Conservation (phyloP, 2,797 vertebrate species). For the Gambelia wislizenii region DNA sequence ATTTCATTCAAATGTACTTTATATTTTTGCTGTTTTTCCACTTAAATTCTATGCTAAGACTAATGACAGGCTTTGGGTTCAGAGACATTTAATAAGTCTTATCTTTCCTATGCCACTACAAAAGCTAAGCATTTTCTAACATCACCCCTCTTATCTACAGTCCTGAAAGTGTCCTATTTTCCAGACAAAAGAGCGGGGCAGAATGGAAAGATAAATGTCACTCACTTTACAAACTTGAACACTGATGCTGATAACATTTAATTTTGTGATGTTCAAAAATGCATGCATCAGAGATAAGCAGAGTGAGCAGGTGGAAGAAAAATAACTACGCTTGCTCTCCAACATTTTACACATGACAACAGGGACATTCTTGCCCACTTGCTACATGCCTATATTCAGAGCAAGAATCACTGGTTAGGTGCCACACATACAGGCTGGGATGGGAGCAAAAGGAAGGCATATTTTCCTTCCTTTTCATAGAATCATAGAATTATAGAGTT, state of each 20-base stretch:
- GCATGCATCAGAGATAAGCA: not conserved
- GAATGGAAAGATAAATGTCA: constrained; percentile 22
- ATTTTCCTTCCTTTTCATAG: too few relatives aligned
- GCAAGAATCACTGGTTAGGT: too few relatives aligned
- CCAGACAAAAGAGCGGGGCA: constrained; percentile 17
- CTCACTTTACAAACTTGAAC: constrained; percentile 1
- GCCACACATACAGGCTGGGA: too few relatives aligned
- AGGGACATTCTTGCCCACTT: not conserved
- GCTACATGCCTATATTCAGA: not conserved
- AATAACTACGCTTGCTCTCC: not conserved
- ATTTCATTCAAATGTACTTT: not conserved
- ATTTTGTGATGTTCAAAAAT: constrained; percentile 9
- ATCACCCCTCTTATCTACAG: constrained; percentile 2
- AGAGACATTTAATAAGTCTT: constrained; percentile 30
- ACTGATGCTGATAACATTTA: constrained; percentile 4
- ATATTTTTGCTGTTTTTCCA: not conserved
- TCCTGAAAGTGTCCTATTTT: constrained; percentile 47
- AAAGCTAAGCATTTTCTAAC: constrained; percentile 29
- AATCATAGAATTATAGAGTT: too few relatives aligned
- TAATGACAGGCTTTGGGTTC: constrained; percentile 21
- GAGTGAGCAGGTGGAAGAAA: not conserved
- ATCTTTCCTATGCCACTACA: constrained; percentile 24
- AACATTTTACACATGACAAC: not conserved
- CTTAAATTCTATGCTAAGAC: not conserved
- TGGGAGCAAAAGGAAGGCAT: too few relatives aligned